Percentiles rank a stretch among this genome's conserved stretches.
phyloP scores from a whole-genome alignment of 2,797 vertebrate species.

The Anguilla anguilla region DNA sequence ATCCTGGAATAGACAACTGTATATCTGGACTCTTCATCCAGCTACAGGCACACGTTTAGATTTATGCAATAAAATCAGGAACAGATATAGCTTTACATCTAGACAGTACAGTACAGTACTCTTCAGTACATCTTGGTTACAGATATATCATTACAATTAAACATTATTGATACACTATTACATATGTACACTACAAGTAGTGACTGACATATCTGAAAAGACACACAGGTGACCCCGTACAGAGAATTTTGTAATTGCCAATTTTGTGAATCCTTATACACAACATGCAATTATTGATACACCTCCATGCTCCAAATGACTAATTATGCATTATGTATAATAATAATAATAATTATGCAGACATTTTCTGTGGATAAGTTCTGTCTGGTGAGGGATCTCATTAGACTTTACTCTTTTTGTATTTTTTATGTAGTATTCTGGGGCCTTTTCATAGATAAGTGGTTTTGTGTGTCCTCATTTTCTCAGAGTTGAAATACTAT shows the following conservation, averaged over 20 bases:
- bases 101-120: not conserved
- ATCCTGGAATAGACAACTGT: not conserved
- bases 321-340: not conserved
- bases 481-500: slow-evolving; percentile 77
- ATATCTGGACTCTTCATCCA: not conserved
- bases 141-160: not conserved
- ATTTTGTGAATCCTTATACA: not conserved
- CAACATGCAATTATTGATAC: not conserved
- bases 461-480: not conserved
- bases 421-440: not conserved
- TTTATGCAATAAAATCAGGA: not conserved
- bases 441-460: not conserved
- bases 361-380: not conserved
- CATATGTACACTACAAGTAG: not conserved
- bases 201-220: not conserved
- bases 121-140: not conserved
- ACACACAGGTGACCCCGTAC: not conserved
- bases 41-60: not conserved
- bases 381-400: not conserved
- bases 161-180: not conserved
- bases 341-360: too few species aligned
- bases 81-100: not conserved
- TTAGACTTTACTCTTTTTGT: not conserved
- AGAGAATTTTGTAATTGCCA: not conserved
- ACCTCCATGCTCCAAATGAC: not conserved